Base-by-base conservation (phyloP, 2,888 invertebrate genomes). In the Rhogogaster chlorosoma region DNA sequence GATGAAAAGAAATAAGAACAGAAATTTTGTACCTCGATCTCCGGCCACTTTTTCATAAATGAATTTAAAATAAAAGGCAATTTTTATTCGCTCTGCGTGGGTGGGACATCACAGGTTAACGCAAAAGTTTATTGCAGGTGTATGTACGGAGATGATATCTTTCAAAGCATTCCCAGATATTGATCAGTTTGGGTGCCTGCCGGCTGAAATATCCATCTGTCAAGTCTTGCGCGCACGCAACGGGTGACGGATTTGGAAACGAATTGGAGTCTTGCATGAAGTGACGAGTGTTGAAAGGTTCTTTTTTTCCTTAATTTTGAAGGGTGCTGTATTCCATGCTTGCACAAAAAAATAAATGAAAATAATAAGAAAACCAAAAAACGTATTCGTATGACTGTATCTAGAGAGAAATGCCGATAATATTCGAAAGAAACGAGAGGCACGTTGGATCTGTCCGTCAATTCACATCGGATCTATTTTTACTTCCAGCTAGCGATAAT, bases 141-240 rank as follows among this genome's bases (percentile, higher is more conserved):
- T 53, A 53, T 53, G 53, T 53, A 53, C 73, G 38, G 45, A 22
- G 71, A 84, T 71, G 77, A 77, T 77, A 29, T 61, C 36, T 77
- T 53, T 22, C 32, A 53, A 84, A 77, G 73, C 84, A 71, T 84
- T 61, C 61, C 57, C 77, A 61, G 73, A 77, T 84, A 84, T 84
- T 57, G 84, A 84, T 84, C 77, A 77, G 84, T 42, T 84, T 42
- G 26, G 36, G 77, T 45, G 77, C 57, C 32, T 9, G 71, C 29
- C 61, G 38, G 42, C 26, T 84, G 84, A 75, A 61, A 84, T 61
- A 36, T 29, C 61, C 77, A 57, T 77, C 84, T 84, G 77, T 77
- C 77, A 77, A 49, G 77, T 77, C 45, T 77, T 53, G 53, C 77
- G 77, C 77, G 77, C 29, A 77, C 42, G 42, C 71, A 73, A 73